These are phyloP conservation scores for Trichogramma evanescens DNA, from an alignment of 2,888 invertebrate species.

Conservation along the genomic window DNA sequence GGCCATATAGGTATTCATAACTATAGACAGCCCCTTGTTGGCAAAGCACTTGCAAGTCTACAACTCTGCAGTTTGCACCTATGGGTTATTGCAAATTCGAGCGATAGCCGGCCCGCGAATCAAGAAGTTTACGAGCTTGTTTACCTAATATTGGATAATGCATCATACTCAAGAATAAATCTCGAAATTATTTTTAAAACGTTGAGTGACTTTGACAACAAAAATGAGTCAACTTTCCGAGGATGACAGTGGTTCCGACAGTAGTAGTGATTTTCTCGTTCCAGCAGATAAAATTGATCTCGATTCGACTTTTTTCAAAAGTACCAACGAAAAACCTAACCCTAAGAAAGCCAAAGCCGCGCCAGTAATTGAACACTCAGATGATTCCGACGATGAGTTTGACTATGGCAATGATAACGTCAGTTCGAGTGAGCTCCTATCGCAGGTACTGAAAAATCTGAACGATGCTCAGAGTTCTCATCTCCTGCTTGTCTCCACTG, in stretches of 20 bases:
- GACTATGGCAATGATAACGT: conserved; percentile 67
- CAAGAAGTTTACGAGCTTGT: too few species aligned
- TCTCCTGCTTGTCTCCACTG: background rate
- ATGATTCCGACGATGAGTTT: conserved; percentile 59
- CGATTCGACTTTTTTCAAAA: conserved; percentile 51
- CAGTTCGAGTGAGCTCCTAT: conserved; percentile 33
- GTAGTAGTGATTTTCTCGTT: conserved; percentile 53
- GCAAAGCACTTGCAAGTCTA: too few species aligned
- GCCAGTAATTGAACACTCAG: conserved; percentile 26
- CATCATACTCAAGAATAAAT: too few species aligned
- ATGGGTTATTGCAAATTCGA: background rate
- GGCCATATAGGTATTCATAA: too few species aligned
- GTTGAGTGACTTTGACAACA: background rate
- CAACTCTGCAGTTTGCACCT: background rate
- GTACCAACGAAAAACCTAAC: conserved; percentile 20
- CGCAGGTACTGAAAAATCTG: conserved; percentile 39
- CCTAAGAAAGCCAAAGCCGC: conserved; percentile 33
- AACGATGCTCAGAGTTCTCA: conserved; percentile 21
- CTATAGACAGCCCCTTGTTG: too few species aligned
- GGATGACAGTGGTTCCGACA: conserved; percentile 42
- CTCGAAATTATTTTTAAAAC: too few species aligned
- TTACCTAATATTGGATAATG: too few species aligned
- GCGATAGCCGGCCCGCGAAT: too few species aligned
- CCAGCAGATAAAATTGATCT: conserved; percentile 53
- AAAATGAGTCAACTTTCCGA: conserved; percentile 31